Evolutionary conservation across 2,888 invertebrate species (phyloP).

Genomic region (Trissonchulus latispiculum): DNA sequence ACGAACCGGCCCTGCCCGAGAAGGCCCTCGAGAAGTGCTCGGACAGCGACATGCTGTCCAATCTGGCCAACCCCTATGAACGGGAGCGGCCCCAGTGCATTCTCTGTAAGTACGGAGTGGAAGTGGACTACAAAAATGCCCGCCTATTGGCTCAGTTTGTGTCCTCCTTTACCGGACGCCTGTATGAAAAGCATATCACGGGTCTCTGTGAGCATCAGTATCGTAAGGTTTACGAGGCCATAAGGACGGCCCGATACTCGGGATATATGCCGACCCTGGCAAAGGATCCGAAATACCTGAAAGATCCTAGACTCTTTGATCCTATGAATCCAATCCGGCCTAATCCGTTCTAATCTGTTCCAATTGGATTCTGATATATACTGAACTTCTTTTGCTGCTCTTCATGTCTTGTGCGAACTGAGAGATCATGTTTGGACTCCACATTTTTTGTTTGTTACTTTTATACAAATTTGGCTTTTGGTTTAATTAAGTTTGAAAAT

Average conservation of each 20-base stretch:
- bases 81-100: slow-evolving; percentile 64
- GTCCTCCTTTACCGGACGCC: slow-evolving; percentile 80
- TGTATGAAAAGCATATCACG: slow-evolving; percentile 84
- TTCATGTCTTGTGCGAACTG: too few species aligned
- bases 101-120: slow-evolving; percentile 63
- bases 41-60: background rate
- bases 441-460: too few species aligned
- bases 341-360: slow-evolving; percentile 35
- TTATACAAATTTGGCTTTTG: too few species aligned
- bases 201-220: slow-evolving; percentile 49
- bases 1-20: background rate
- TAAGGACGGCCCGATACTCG: slow-evolving; percentile 38
- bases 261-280: slow-evolving; percentile 69
- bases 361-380: too few species aligned
- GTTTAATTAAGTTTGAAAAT: too few species aligned
- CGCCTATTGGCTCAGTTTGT: slow-evolving; percentile 86
- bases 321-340: slow-evolving; percentile 60
- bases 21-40: background rate
- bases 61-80: slow-evolving; percentile 59
- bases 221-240: slow-evolving; percentile 25
- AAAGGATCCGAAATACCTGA: slow-evolving; percentile 66
- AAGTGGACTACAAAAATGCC: slow-evolving; percentile 56
- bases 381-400: too few species aligned
- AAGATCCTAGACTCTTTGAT: slow-evolving; percentile 82
- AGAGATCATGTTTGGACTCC: too few species aligned